Conservation (phyloP, 2,113 vertebrate genomes). For the Ammodytes dubius region DNA sequence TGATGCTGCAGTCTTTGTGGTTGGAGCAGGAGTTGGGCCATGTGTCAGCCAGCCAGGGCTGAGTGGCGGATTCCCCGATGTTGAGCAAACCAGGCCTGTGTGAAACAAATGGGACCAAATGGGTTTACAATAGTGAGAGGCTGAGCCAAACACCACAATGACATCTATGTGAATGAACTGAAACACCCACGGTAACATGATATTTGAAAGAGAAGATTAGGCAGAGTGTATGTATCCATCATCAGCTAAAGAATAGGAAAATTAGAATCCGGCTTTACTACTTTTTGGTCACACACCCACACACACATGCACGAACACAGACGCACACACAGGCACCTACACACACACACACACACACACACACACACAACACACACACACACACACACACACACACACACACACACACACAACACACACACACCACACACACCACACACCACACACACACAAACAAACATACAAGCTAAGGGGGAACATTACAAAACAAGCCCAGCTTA, state of each 20-base stretch:
- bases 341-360: neutral
- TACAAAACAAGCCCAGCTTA: slow-evolving; percentile 67
- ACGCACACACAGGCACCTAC: neutral
- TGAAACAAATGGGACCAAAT: slow-evolving; percentile 22
- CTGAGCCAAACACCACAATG: slow-evolving; percentile 52
- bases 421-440: too few species aligned
- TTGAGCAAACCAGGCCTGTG: slow-evolving; percentile 95
- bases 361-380: slow-evolving; percentile 23
- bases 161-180: slow-evolving; percentile 61
- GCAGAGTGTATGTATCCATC: slow-evolving; percentile 63
- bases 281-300: slow-evolving; percentile 45
- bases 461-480: slow-evolving; percentile 36
- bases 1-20: slow-evolving; percentile 98
- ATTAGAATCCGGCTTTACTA: slow-evolving; percentile 70
- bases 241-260: slow-evolving; percentile 63
- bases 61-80: slow-evolving; percentile 92
- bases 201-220: slow-evolving; percentile 72
- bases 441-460: slow-evolving; percentile 5
- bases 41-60: slow-evolving; percentile 98
- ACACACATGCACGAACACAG: slow-evolving; percentile 5
- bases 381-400: too few species aligned
- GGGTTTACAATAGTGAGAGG: slow-evolving; percentile 56
- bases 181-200: slow-evolving; percentile 60
- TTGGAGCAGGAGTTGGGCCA: slow-evolving; percentile 98
- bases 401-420: too few species aligned